These are phyloP conservation scores for Pteronura brasiliensis DNA, from an alignment of 2,113 vertebrate genomes.

Conservation along the genomic window DNA sequence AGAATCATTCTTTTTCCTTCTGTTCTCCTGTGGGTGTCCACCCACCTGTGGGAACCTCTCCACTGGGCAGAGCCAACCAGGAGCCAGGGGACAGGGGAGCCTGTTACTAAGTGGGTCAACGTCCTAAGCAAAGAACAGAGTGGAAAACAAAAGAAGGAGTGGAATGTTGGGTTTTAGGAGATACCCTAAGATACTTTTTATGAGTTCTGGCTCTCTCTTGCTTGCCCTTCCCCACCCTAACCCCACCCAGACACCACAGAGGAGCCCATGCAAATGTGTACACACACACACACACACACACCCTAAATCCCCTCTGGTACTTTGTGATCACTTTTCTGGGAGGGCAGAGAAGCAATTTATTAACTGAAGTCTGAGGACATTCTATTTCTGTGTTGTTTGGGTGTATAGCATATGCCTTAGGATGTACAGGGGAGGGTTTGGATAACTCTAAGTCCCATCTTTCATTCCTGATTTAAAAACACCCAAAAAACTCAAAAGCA, in stretches of 20 bases:
- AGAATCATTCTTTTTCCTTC: neutral
- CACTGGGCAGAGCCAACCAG: neutral
- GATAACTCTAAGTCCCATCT: neutral
- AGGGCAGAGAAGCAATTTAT: neutral
- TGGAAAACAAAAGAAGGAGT: neutral
- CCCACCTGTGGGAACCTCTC: neutral
- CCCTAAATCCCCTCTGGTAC: neutral
- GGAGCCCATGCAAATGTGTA: fast-evolving
- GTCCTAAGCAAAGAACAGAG: neutral
- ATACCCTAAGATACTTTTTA: neutral
- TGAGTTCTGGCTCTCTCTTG: neutral
- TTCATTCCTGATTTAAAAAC: neutral
- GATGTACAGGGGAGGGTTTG: neutral
- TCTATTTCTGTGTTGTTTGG: neutral
- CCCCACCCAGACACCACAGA: neutral
- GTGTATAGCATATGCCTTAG: neutral
- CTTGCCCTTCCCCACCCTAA: neutral
- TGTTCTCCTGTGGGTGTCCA: neutral
- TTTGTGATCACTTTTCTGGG: neutral
- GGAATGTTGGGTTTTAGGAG: neutral
- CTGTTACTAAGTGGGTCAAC: neutral
- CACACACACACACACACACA: neutral
- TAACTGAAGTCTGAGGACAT: neutral
- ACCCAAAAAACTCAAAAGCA: neutral
- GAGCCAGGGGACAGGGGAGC: neutral